Base-by-base conservation (phyloP, 1,140 invertebrate species). In the Pachyrhynchus sulphureomaculatus region DNA sequence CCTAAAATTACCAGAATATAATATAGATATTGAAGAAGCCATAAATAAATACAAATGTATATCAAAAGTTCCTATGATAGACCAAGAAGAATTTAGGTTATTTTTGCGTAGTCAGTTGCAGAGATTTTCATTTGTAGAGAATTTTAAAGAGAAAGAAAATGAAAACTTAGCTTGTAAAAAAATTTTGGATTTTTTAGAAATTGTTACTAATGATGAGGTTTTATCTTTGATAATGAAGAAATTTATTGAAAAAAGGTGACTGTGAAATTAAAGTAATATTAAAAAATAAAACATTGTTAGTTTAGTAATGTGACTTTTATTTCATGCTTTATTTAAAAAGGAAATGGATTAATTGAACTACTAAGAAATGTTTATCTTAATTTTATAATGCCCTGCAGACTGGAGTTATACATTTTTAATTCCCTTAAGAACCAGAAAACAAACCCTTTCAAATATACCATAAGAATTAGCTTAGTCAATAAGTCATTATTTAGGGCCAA, bases 171-270 rank as follows among this genome's bases (percentile, higher is more conserved):
- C 33, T 36, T 18, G 2, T 20, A 48, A 51, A 18, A 33, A 51
- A 29, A 9, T 54, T 5, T 18, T 42, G 2, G 44, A 62, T 62
- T 62, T 62, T 17, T 32, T 62, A 18, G 59, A 62, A 47, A 51
- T 47, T 33, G 20, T 62, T 20, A 62, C 44, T n/a, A 51, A 62
- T 33, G 32, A 53, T 53, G 51, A 62, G 21, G 59, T 62, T 20
- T 34, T 62, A 13, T 26, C 37, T 17, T 37, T 62, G 47, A 62
- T 62, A 15, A 18, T 32, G 4, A 53, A 44, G 33, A 61, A 62
- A 45, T 2, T 56, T 1, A 29, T 36, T 23, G 39, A 56, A 34
- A 56, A 47, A 39, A 13, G 34, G 10, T 53, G 18, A 23, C 17
- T n/a, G n/a, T n/a, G n/a, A n/a, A n/a, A n/a, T n/a, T n/a, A n/a